Evolutionary conservation across 2,113 vertebrate genomes (phyloP), one percentile per base, ranked within the genome.

Genomic region (Barnardius zonarius): DNA sequence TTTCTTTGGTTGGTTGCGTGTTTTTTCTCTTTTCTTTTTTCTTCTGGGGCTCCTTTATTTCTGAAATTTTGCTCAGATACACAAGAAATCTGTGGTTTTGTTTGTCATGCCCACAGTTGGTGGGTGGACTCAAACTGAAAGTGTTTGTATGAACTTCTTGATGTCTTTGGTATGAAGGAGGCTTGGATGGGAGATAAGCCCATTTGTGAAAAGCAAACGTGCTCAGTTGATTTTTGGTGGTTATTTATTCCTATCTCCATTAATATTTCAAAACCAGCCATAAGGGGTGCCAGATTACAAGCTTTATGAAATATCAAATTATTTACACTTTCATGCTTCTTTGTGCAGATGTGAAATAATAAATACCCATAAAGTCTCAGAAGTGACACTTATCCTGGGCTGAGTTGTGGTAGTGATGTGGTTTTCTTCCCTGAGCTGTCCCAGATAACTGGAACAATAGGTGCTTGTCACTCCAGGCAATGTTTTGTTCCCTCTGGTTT

Each of bases 221-320:
- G 84, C 92, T 96, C 86, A 57, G 19, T 37, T 83, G 75, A 6
- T 22, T 69, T 93, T 74, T 83, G 79, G 83, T 84, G 75, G 63
- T 80, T 95, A 83, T 92, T 94, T 94, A 92, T 93, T 55, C 35
- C 5, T 63, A 88, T 48, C 33, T 96, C 83, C 55, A 74, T 61
- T 64, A 63, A 83, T 90, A 64, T 69, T 88, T 91, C 61, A 63
- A 31, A 75, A 74, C 82, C 90, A 83, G 46, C 79, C 57, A 37
- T 64, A 72, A 95, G 92, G 85, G 44, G 59, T 92, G 88, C 37
- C 37, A 37, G 85, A 83, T 90, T 90, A 90, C 76, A 55, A 90
- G 73, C 75, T 90, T 39, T 68, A 44, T 90, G 91, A 97, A 91
- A 94, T 91, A 94, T 33, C 72, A 30, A 69, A 93, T 93, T 95